phyloP scores from a whole-genome alignment of 2,113 vertebrate genomes.

The Conger conger region DNA sequence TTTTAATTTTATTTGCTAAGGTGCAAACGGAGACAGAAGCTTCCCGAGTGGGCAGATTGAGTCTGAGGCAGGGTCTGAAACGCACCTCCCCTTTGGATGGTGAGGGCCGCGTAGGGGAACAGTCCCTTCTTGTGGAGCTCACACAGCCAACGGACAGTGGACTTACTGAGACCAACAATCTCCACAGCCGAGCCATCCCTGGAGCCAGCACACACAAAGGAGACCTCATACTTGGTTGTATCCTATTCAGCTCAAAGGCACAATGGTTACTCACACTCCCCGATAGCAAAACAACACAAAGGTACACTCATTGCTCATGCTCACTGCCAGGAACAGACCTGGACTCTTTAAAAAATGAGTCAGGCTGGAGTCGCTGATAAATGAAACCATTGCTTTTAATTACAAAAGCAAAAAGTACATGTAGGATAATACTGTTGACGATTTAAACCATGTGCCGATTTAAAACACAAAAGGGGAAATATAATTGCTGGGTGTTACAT shows the following conservation, averaged over 20 bases:
- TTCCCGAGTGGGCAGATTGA: neutral
- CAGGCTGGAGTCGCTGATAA: neutral
- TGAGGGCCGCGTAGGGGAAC: constrained; percentile 84
- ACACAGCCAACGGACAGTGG: constrained; percentile 82
- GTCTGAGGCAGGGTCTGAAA: neutral
- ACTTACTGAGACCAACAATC: constrained; percentile 91
- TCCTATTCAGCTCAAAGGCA: neutral
- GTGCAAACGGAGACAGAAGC: neutral
- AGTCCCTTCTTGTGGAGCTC: constrained; percentile 76
- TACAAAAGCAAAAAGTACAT: neutral
- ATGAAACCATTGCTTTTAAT: neutral
- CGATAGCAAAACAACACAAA: neutral
- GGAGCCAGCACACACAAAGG: constrained; percentile 30
- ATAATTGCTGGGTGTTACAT: neutral
- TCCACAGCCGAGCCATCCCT: constrained; percentile 95
- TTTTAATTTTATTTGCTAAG: too few relatives aligned
- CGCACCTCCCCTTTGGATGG: constrained; percentile 79
- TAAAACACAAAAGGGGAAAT: neutral
- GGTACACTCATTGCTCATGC: neutral
- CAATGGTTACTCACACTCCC: neutral
- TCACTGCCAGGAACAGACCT: neutral
- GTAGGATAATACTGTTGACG: neutral
- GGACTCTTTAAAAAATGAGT: neutral
- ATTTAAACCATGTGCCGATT: too few relatives aligned
- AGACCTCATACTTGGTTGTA: neutral